Conservation (phyloP, 2,113 vertebrate genomes). For the Prionailurus bengalensis region DNA sequence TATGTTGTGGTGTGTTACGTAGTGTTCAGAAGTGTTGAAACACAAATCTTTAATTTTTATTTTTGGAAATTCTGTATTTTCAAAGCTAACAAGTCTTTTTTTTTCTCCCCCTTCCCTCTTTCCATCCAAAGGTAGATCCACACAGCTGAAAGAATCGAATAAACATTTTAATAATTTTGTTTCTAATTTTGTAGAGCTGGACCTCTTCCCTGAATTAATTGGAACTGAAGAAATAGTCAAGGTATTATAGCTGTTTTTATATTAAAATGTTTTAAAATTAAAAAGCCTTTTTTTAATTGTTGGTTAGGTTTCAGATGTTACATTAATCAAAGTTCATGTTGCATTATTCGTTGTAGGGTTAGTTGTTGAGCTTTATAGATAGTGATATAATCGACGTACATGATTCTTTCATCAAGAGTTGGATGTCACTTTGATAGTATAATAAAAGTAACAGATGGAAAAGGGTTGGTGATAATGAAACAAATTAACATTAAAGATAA, state of each 20-base stretch:
- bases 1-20: not conserved
- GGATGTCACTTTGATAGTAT: not conserved
- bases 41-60: slow-evolving; percentile 31
- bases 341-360: not conserved
- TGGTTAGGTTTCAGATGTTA: not conserved
- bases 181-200: slow-evolving; percentile 90
- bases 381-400: not conserved
- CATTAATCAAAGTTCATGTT: not conserved
- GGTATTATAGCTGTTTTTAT: slow-evolving; percentile 82
- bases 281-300: not conserved
- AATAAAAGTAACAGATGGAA: not conserved
- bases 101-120: not conserved
- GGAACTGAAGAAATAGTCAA: slow-evolving; percentile 90
- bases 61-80: slow-evolving; percentile 48
- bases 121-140: slow-evolving; percentile 2
- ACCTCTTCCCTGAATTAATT: slow-evolving; percentile 88
- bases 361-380: not conserved
- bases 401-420: not conserved
- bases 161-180: slow-evolving; percentile 71
- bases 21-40: not conserved
- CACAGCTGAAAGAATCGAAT: slow-evolving; percentile 14
- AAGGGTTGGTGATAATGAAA: not conserved
- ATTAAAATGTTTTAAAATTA: slow-evolving; percentile 71
- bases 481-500: slow-evolving; percentile 48
- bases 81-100: not conserved